Conservation (phyloP, 2,797 vertebrate species). For the Sebastes itinus region DNA sequence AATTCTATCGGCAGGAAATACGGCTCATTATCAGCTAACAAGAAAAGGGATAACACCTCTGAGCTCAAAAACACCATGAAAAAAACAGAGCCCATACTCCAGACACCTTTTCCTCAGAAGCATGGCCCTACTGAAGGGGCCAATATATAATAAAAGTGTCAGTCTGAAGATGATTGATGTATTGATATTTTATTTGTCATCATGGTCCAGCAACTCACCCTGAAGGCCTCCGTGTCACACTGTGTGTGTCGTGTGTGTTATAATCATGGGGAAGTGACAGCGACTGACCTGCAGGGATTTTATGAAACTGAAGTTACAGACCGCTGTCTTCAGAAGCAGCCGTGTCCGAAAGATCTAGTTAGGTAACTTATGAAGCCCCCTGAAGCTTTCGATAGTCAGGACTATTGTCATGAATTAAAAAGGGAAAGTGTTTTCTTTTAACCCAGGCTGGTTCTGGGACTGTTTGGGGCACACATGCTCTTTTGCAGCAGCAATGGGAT, state of each 20-base stretch:
- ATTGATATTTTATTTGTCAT: constrained; percentile 39
- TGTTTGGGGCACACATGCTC: background rate
- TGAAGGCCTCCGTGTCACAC: constrained; percentile 18
- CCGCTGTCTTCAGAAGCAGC: background rate
- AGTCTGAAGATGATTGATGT: constrained; percentile 38
- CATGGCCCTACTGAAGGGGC: background rate
- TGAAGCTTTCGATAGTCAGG: background rate
- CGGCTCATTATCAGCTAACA: background rate
- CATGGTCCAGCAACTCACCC: constrained; percentile 22
- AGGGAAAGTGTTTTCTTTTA: background rate
- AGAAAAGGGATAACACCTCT: background rate
- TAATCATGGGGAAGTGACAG: constrained; percentile 25
- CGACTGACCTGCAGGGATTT: background rate
- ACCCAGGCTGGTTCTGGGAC: background rate
- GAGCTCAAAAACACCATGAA: background rate
- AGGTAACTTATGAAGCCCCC: background rate
- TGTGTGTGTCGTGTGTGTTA: background rate
- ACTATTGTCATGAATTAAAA: background rate
- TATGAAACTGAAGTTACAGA: background rate
- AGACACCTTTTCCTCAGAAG: background rate
- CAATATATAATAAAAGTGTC: background rate
- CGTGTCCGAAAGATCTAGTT: background rate
- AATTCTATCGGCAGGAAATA: background rate
- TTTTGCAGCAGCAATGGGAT: background rate
- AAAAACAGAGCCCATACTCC: background rate